Evolutionary conservation across 2,113 vertebrate species (phyloP).

Genomic region (Syrmaticus mikado): DNA sequence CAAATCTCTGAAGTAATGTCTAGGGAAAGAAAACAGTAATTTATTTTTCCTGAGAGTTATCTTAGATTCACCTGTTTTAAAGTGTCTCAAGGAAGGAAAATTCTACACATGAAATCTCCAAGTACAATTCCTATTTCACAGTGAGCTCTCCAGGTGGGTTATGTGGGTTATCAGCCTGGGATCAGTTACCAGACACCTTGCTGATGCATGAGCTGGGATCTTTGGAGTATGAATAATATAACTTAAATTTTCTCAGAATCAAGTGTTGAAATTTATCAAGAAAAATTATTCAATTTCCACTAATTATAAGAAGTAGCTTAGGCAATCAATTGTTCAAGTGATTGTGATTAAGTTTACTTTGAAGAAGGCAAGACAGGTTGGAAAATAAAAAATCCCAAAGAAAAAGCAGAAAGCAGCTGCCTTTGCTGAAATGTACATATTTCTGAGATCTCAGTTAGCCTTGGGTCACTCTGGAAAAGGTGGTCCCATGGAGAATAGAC

Average conservation of each 20-base stretch:
- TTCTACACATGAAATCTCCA: not conserved
- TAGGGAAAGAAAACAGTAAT: not conserved
- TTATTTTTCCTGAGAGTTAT: not conserved
- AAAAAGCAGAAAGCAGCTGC: not conserved
- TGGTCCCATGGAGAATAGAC: rapidly evolving
- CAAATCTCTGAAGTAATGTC: not conserved
- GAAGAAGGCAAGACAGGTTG: not conserved
- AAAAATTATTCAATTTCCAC: not conserved
- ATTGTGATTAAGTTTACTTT: not conserved
- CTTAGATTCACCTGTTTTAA: not conserved
- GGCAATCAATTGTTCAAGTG: not conserved
- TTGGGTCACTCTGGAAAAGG: not conserved
- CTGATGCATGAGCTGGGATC: not conserved
- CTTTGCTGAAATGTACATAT: not conserved
- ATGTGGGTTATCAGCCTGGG: not conserved
- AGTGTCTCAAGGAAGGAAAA: not conserved
- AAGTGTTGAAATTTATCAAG: not conserved
- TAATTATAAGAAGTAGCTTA: not conserved
- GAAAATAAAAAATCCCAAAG: not conserved
- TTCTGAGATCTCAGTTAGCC: not conserved
- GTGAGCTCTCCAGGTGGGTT: not conserved
- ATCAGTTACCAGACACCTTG: not conserved
- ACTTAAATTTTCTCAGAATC: not conserved
- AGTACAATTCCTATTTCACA: not conserved
- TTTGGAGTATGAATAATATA: not conserved